Evolutionary conservation across 2,113 vertebrate species (phyloP).

Genomic region (Thamnaconus septentrionalis): DNA sequence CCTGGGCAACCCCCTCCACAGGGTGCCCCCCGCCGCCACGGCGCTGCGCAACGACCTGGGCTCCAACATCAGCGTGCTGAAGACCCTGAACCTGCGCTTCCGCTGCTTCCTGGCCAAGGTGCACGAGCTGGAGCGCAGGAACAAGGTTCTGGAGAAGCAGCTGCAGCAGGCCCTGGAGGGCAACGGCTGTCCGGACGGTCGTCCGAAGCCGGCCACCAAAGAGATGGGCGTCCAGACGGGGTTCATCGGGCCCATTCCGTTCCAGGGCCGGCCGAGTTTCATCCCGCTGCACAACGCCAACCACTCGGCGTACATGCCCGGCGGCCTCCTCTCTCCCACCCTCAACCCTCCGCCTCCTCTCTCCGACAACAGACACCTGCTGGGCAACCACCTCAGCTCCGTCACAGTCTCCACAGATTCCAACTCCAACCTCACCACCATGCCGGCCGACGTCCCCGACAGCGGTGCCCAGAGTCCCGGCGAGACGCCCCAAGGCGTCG

Average conservation of each 20-base stretch:
- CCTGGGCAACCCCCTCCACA: conserved; percentile 45
- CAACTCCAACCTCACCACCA: conserved; percentile 63
- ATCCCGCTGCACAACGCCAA: conserved; percentile 70
- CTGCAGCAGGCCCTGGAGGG: conserved; percentile 88
- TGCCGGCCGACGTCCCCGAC: conserved; percentile 2
- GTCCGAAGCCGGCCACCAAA: conserved; percentile 51
- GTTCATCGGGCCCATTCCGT: conserved; percentile 82
- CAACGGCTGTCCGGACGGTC: conserved; percentile 26
- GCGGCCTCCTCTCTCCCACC: conserved; percentile 62
- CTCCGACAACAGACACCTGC: conserved; percentile 33
- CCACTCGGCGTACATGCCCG: conserved; percentile 39
- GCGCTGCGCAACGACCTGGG: conserved; percentile 94
- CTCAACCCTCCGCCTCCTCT: conserved; percentile 44
- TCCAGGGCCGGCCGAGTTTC: conserved; percentile 64
- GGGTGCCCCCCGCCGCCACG: conserved; percentile 84
- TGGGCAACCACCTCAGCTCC: conserved; percentile 20
- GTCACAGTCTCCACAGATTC: conserved; percentile 39
- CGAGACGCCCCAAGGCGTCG: conserved; percentile 21
- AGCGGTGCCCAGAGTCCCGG: conserved; percentile 52
- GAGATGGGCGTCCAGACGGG: conserved; percentile 84
- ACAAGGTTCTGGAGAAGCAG: conserved; percentile 92
- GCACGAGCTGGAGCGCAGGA: conserved; percentile 92
- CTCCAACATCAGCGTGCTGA: conserved; percentile 95
- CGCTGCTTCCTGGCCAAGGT: conserved; percentile 96
- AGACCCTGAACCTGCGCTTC: conserved; percentile 93